Percentiles rank a stretch among this genome's conserved stretches.
Evolutionary conservation across 1,140 invertebrate species (phyloP).

Genomic region (Drosophila hydei): DNA sequence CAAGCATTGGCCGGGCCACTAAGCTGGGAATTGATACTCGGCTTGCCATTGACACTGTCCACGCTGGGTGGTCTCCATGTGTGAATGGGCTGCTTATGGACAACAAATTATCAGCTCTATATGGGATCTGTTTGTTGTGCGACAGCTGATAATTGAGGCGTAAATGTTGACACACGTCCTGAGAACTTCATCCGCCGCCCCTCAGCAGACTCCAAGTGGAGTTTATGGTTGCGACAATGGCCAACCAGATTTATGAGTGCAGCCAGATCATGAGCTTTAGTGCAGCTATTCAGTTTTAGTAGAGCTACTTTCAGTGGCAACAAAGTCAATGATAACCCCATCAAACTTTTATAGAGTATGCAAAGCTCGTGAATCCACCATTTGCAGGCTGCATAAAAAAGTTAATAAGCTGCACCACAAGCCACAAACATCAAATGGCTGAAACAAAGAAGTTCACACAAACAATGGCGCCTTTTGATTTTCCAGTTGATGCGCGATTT

Average conservation of each 20-base stretch:
- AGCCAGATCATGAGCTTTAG: not conserved
- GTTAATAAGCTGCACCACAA: constrained; percentile 62
- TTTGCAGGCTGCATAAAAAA: constrained; percentile 65
- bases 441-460: constrained; percentile 56
- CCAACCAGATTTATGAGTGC: constrained; percentile 43
- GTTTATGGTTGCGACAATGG: constrained; percentile 55
- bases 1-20: constrained; percentile 19
- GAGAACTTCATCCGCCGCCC: constrained; percentile 43
- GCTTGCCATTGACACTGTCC: constrained; percentile 38
- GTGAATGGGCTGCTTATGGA: constrained; percentile 59
- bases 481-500: constrained; percentile 66
- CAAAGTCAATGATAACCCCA: constrained; percentile 66
- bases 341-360: constrained; percentile 55
- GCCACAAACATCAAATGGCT: constrained; percentile 41
- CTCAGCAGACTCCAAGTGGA: constrained; percentile 31
- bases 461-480: constrained; percentile 73
- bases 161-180: constrained; percentile 77
- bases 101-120: constrained; percentile 69
- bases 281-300: constrained; percentile 27
- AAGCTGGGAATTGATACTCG: constrained; percentile 1
- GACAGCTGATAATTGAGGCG: constrained; percentile 72
- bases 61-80: constrained; percentile 65
- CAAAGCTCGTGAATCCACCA: constrained; percentile 36
- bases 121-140: constrained; percentile 43
- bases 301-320: constrained; percentile 31